Base-by-base conservation (phyloP, 2,113 vertebrate species). In the Opisthocomus hoazin region DNA sequence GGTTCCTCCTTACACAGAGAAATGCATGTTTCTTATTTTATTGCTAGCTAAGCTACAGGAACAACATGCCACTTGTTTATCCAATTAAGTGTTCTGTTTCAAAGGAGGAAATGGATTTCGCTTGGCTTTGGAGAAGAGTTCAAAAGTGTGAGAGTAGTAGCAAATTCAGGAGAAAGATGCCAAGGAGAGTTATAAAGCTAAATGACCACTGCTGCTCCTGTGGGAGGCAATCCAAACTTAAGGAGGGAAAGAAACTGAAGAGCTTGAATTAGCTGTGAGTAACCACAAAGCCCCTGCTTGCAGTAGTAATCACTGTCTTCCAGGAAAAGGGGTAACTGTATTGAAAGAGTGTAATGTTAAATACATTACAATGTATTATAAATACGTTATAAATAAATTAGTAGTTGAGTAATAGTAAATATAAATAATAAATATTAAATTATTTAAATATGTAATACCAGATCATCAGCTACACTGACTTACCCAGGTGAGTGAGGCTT, bases 51-150 rank as follows among this genome's bases (percentile, higher is more conserved):
- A 61, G 36, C n/a, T 71, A 39, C 32, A 65, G 50, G 43, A 26
- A 23, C 39, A 76, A 22, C 12, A 6, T 69, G n/a, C 32, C 20
- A 53, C 57, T 73, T 79, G 20, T 64, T 96, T 83, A 83, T 90
- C 8, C 23, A 50, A 32, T 89, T 87, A 76, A 76, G 37, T 41
- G 41, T 91, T 93, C 54, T 54, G 16, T 85, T 73, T 95, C 6
- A 60, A 74, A 61, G 58, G 22, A 83, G 63, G 45, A 90, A 85
- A 51, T 16, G 3, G 27, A 57, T 90, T 95, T 89, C 54, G 46
- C 63, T 93, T 89, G 76, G n/a, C 32, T 91, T 94, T 76, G 50
- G 61, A 87, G 61, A 91, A 91, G 73, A 57, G 13, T 69, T 89
- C 45, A 57, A 12, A 96, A 82, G 29, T 57, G 39, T 85, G 45